phyloP scores from a whole-genome alignment of 2,797 vertebrate genomes.

The Tenualosa ilisha region DNA sequence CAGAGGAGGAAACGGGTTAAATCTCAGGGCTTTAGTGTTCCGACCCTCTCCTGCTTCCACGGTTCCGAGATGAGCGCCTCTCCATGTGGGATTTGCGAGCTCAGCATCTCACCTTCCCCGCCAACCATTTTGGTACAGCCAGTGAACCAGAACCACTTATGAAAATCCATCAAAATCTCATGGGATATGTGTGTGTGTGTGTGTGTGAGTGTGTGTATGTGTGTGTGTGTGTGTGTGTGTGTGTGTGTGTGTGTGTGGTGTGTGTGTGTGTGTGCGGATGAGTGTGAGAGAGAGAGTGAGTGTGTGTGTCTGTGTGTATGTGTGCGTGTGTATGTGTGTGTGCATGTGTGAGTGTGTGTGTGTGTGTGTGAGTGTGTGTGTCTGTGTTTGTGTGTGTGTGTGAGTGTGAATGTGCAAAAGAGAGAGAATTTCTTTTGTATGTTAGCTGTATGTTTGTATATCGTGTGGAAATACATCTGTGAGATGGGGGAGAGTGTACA shows the following conservation, averaged over 20 bases:
- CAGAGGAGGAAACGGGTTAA: neutral
- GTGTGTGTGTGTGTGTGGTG: neutral
- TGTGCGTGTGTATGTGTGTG: neutral
- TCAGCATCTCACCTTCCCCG: slow-evolving; percentile 9
- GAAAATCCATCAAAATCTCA: slow-evolving; percentile 17
- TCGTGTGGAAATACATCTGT: neutral
- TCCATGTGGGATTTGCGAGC: neutral
- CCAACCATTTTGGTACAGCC: slow-evolving; percentile 11
- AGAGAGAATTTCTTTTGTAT: too few relatives aligned
- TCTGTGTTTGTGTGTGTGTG: neutral
- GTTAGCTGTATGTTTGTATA: too few relatives aligned
- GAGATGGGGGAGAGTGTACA: neutral
- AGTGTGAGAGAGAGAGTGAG: neutral
- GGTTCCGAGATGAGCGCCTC: neutral
- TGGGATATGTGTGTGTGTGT: neutral
- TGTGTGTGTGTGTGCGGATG: neutral
- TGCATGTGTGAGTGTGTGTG: neutral
- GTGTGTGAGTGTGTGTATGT: slow-evolving; percentile 6
- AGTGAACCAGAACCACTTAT: slow-evolving; percentile 18
- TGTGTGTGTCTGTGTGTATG: neutral
- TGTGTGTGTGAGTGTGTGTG: neutral
- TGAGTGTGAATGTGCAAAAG: neutral
- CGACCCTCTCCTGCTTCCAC: neutral
- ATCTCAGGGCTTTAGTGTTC: slow-evolving; percentile 19
- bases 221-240: neutral